Base-by-base conservation (phyloP, 1,140 invertebrate species). In the Dreissena polymorpha region DNA sequence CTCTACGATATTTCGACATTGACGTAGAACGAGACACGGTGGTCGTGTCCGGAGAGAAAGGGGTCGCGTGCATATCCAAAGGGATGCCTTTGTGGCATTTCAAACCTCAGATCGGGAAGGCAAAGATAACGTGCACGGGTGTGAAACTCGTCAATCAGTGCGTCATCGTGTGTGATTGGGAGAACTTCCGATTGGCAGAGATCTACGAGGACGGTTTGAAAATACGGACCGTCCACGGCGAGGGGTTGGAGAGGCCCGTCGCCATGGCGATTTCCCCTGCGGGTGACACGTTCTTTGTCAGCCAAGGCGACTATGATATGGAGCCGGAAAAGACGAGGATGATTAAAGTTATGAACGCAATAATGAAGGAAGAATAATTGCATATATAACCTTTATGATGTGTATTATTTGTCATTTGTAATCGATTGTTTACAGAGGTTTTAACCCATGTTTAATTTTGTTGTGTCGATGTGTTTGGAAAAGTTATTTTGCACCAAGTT, bases 231-330 rank as follows among this genome's bases (percentile, higher is more conserved):
- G 50, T 82, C 0, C 72, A 57, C 23, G 51, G 27, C 16, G 71
- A 64, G 12, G 55, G 63, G 0, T 23, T 82, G 5, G 79, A 82
- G 49, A 72, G 64, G 23, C 79, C 79, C 21, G 79, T 82, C 2
- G 71, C 79, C 25, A 27, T 82, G 12, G 64, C 57, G 21, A 13
- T 27, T 12, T 51, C 69, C 0, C 27, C 12, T 5, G 23, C 13
- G 65, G 49, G 63, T 23, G 60, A 63, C 1, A 49, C 50, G 7
- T 21, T 74, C 21, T 74, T 73, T 53, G 50, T 82, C 1, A 64
- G 53, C 1, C 79, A 82, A 57, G 79, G 79, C 29, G 79, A 82
- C 68, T 74, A 74, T n/a, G 71, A 82, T 14, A 53, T 82, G 55
- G 29, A 27, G 0, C 55, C 63, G 12, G 79, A 74, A 8, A 82